Evolutionary conservation across 2,113 vertebrate genomes (phyloP), one percentile per base, ranked within the genome.

Genomic region (Erythrocercus mccallii): DNA sequence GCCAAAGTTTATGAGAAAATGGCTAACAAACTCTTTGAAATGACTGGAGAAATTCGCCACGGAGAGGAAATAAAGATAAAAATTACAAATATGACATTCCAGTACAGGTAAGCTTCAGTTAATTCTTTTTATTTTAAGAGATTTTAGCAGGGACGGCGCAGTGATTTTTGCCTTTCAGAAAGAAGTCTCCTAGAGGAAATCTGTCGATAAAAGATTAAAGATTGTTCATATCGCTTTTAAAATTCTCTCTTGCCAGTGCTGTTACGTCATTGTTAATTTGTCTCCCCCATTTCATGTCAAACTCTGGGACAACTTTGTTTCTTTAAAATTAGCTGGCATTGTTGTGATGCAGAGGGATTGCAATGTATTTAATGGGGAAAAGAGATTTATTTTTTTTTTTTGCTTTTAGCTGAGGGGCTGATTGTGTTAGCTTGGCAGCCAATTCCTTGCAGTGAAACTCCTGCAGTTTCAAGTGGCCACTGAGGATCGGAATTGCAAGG

Each of bases 81-180:
- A 98, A 99, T 99, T 97, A 99, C 99, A 97, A 99, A 99, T 98
- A 99, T 99, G 99, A 99, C 99, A 95, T 99, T 99, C 98, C 99
- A 99, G 97, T 99, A 99, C 99, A 99, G 99, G 99, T 98, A 98
- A 98, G 99, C 98, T 84, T 82, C 83, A 82, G 94, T 97, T 97
- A 48, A 93, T 97, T 97, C 81, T 96, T 97, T 97, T 96, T 97
- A 86, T 97, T 96, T 91, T 94, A 94, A 95, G 92, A 96, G 92
- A 94, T 95, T 92, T 96, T 93, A 95, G 93, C 91, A 96, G 94
- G 85, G 79, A 44, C 2, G 78, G 80, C 53, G 90, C 89, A 94
- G 89, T 82, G 92, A 48, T 94, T 92, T 94, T 95, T 97, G 94
- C 82, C 91, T 97, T 96, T 95, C 91, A 96, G 97, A 91, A 94